Conservation (phyloP, 2,797 vertebrate genomes). For the Sphaeramia orbicularis region DNA sequence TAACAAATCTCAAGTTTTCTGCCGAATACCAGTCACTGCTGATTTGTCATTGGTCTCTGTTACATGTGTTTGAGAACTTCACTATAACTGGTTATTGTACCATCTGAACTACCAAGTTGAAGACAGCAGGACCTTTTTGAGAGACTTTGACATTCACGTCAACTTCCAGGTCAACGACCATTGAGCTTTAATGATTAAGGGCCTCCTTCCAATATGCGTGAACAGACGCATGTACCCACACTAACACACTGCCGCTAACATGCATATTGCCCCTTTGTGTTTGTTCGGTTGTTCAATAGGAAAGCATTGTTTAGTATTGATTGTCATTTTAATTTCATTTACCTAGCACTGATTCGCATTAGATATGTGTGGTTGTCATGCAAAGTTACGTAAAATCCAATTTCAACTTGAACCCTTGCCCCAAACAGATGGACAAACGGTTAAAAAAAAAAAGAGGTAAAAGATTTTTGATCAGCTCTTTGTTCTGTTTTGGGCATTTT, state of each 20-base stretch:
- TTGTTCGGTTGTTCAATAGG: conserved; percentile 86
- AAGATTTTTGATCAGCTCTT: conserved; percentile 42
- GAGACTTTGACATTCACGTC: conserved; percentile 79
- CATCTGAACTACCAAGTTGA: conserved; percentile 57
- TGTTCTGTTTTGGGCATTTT: neutral
- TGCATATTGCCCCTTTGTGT: conserved; percentile 85
- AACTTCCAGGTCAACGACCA: conserved; percentile 85
- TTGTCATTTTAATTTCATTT: conserved; percentile 86
- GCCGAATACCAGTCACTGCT: conserved; percentile 1
- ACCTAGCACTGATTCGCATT: conserved; percentile 79
- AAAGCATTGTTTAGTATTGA: conserved; percentile 84
- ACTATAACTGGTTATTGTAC: conserved; percentile 53
- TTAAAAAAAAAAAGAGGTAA: conserved; percentile 37
- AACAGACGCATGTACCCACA: conserved; percentile 76
- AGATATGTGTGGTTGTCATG: conserved; percentile 81
- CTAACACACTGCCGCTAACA: conserved; percentile 63
- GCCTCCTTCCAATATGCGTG: conserved; percentile 75
- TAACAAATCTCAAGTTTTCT: conserved; percentile 8
- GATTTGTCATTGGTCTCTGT: conserved; percentile 25
- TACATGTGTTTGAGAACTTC: conserved; percentile 26
- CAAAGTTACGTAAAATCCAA: conserved; percentile 76
- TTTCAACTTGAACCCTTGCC: conserved; percentile 72
- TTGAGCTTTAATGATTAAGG: conserved; percentile 80
- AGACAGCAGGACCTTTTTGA: conserved; percentile 77
- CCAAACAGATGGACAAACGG: conserved; percentile 78